These are phyloP conservation scores for Zaprionus lineosus DNA, from an alignment of 2,888 invertebrate genomes.

Conservation along the genomic window DNA sequence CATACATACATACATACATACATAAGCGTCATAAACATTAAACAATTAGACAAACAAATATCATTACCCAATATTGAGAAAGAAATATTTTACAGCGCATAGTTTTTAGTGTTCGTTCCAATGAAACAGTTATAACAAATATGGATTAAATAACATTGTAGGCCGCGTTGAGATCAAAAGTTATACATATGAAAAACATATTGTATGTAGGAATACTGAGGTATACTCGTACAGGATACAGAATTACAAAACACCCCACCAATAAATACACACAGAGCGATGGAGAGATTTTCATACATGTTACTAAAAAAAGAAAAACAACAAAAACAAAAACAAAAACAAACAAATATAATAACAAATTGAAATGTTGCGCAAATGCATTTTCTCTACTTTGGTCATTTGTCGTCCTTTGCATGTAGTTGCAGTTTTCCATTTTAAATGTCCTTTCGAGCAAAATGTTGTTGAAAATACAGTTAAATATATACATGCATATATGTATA, in stretches of 20 bases:
- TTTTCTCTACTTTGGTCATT: conserved; percentile 48
- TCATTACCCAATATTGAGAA: conserved; percentile 47
- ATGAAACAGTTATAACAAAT: conserved; percentile 26
- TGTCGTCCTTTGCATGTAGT: conserved; percentile 63
- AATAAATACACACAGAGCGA: conserved; percentile 53
- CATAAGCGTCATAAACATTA: conserved; percentile 27
- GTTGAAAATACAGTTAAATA: conserved; percentile 64
- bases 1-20: conserved; percentile 18
- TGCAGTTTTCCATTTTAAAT: conserved; percentile 57
- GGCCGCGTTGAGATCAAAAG: conserved; percentile 44
- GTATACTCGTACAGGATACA: conserved; percentile 44
- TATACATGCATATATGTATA: conserved; percentile 40
- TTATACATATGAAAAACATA: conserved; percentile 7
- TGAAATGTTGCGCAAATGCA: conserved; percentile 57
- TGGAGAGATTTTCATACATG: conserved; percentile 56
- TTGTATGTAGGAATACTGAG: conserved; percentile 16
- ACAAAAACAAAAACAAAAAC: neutral
- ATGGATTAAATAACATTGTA: conserved; percentile 28
- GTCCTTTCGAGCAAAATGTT: conserved; percentile 58
- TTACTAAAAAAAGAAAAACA: conserved; percentile 28
- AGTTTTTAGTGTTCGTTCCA: conserved; percentile 74
- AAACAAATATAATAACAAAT: no score
- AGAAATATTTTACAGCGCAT: conserved; percentile 67
- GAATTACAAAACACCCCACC: conserved; percentile 69
- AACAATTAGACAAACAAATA: conserved; percentile 40